A percentile compares a stretch with the other conserved stretches of the same genome.
Evolutionary conservation across 2,797 vertebrate genomes (phyloP).

Genomic region (Coracias cyanogaster): DNA sequence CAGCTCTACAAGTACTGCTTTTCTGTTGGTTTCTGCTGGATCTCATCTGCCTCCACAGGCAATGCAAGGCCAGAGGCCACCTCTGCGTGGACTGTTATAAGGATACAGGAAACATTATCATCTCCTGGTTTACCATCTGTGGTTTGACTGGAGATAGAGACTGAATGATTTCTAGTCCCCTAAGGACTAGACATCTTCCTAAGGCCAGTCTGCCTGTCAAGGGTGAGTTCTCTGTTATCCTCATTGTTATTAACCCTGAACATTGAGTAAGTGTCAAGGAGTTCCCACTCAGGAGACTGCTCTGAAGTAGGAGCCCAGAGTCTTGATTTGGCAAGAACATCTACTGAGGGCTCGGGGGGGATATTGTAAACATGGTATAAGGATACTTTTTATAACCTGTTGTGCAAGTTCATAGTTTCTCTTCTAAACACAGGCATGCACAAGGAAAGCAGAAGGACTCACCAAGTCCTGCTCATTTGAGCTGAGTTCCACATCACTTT

Average conservation of each 20-base stretch:
- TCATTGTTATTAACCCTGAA: background rate
- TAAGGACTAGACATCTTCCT: background rate
- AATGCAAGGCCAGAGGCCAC: background rate
- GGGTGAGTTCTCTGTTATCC: background rate
- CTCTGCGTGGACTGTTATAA: background rate
- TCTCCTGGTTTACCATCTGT: background rate
- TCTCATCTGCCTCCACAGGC: background rate
- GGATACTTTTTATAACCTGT: background rate
- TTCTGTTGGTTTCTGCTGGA: background rate
- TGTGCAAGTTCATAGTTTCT: background rate
- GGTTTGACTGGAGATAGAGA: background rate
- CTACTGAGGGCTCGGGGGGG: accelerated
- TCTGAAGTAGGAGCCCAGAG: background rate
- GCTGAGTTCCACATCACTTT: background rate
- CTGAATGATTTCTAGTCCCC: background rate
- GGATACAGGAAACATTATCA: background rate
- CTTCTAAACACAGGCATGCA: background rate
- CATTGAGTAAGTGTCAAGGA: background rate
- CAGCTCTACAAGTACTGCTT: background rate
- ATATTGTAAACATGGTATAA: background rate
- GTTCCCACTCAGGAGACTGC: background rate
- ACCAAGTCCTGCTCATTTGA: background rate
- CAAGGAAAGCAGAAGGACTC: background rate
- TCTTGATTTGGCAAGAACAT: background rate
- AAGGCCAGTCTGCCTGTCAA: background rate